Conservation (phyloP, 2,888 invertebrate species). For the Cantharis rufa region DNA sequence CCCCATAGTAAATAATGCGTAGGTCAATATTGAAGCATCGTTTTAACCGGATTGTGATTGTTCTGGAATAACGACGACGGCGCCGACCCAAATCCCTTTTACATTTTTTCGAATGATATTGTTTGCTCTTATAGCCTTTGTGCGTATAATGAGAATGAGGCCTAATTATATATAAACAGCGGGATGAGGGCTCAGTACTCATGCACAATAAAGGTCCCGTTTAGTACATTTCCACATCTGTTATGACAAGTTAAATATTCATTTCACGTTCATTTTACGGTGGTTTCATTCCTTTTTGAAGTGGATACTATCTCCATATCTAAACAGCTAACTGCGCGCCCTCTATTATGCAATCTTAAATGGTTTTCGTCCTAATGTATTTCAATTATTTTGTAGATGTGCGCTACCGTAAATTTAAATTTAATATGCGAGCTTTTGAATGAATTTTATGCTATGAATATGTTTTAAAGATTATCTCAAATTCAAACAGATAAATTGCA, state of each 20-base stretch:
- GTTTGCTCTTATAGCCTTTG: constrained; percentile 17
- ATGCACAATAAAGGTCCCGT: constrained; percentile 42
- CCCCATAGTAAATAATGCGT: background rate
- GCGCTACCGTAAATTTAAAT: constrained; percentile 29
- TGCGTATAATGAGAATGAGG: constrained; percentile 21
- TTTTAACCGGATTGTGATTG: constrained; percentile 11
- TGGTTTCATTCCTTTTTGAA: constrained; percentile 47
- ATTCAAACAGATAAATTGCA: constrained; percentile 1
- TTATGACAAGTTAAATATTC: constrained; percentile 51
- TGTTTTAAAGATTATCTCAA: constrained; percentile 2
- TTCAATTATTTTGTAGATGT: constrained; percentile 33
- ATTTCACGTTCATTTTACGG: constrained; percentile 43
- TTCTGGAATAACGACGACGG: background rate
- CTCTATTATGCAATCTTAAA: constrained; percentile 31
- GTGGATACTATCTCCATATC: constrained; percentile 40
- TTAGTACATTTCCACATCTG: constrained; percentile 46
- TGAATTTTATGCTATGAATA: background rate
- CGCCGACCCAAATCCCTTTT: constrained; percentile 15
- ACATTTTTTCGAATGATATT: constrained; percentile 12
- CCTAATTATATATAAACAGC: constrained; percentile 33
- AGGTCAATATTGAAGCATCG: constrained; percentile 18
- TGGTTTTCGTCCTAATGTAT: constrained; percentile 33
- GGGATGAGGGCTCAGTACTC: constrained; percentile 40
- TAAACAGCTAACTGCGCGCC: constrained; percentile 33
- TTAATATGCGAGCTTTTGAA: constrained; percentile 23